Evolutionary conservation across 2,888 invertebrate genomes (phyloP).

Genomic region (Thalpophila matura): DNA sequence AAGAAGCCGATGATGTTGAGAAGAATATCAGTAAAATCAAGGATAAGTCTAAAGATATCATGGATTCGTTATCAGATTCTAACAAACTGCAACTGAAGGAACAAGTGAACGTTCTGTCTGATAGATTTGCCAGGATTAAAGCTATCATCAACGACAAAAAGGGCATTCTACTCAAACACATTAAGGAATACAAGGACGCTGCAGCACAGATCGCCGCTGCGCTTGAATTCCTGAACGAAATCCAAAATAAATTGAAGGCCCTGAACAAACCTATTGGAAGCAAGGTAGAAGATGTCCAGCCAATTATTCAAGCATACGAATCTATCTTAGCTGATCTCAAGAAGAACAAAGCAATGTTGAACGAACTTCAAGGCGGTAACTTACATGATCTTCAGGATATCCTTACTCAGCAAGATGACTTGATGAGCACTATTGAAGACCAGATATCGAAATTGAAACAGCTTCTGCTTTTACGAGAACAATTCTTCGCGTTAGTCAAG

Average conservation of each 20-base stretch:
- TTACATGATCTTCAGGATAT: constrained; percentile 95
- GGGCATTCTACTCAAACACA: constrained; percentile 93
- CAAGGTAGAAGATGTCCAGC: constrained; percentile 96
- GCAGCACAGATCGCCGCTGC: constrained; percentile 95
- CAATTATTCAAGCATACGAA: constrained; percentile 95
- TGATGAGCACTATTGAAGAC: constrained; percentile 96
- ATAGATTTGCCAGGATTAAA: constrained; percentile 94
- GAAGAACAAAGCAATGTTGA: constrained; percentile 94
- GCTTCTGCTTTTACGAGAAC: constrained; percentile 95
- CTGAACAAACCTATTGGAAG: constrained; percentile 96
- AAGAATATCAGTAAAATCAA: constrained; percentile 94
- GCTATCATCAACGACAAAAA: constrained; percentile 94
- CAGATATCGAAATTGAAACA: constrained; percentile 95
- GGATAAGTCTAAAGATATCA: constrained; percentile 95
- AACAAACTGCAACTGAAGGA: constrained; percentile 96
- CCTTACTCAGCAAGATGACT: constrained; percentile 95
- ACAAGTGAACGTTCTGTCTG: constrained; percentile 94
- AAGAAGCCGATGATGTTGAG: constrained; percentile 93
- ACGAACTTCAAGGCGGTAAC: constrained; percentile 94
- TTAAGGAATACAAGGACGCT: constrained; percentile 95
- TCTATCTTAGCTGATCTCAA: constrained; percentile 94
- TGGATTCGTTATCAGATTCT: constrained; percentile 95
- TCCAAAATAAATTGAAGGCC: constrained; percentile 96
- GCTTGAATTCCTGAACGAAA: constrained; percentile 94
- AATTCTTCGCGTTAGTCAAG: constrained; percentile 96